Evolutionary conservation across 2,888 invertebrate genomes (phyloP).

Genomic region (Epiblema foenella): DNA sequence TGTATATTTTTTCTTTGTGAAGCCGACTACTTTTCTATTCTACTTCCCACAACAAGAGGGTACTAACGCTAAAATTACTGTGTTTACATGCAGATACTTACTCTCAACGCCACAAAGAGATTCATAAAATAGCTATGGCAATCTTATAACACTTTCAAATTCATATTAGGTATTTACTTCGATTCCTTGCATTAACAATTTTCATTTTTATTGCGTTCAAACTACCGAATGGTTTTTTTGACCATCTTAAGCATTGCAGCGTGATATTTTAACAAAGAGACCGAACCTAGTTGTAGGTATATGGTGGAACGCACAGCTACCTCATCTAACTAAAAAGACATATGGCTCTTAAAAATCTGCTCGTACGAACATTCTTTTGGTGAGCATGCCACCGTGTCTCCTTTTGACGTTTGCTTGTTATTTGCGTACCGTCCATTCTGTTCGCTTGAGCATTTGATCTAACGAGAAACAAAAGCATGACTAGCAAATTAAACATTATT

Average conservation of each 20-base stretch:
- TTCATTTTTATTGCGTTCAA: too few species aligned
- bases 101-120: neutral
- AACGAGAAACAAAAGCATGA: slow-evolving; percentile 45
- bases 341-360: neutral
- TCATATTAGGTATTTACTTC: too few species aligned
- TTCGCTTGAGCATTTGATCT: slow-evolving; percentile 50
- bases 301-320: neutral
- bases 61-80: neutral
- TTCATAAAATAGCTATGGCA: neutral
- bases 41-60: neutral
- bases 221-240: slow-evolving; percentile 29
- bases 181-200: too few species aligned
- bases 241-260: slow-evolving; percentile 14
- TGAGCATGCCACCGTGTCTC: slow-evolving; percentile 45
- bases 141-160: too few species aligned
- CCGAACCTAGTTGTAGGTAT: neutral
- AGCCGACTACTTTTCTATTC: slow-evolving; percentile 6
- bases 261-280: slow-evolving; percentile 14
- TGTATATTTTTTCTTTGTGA: slow-evolving; percentile 3
- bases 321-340: slow-evolving; percentile 1
- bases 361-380: slow-evolving; percentile 25
- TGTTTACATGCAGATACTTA: neutral
- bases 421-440: slow-evolving; percentile 52
- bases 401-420: slow-evolving; percentile 53
- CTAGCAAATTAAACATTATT: neutral